Evolutionary conservation across 2,797 vertebrate genomes (phyloP), one percentile per base, ranked within the genome.

Genomic region (Lerista edwardsae): DNA sequence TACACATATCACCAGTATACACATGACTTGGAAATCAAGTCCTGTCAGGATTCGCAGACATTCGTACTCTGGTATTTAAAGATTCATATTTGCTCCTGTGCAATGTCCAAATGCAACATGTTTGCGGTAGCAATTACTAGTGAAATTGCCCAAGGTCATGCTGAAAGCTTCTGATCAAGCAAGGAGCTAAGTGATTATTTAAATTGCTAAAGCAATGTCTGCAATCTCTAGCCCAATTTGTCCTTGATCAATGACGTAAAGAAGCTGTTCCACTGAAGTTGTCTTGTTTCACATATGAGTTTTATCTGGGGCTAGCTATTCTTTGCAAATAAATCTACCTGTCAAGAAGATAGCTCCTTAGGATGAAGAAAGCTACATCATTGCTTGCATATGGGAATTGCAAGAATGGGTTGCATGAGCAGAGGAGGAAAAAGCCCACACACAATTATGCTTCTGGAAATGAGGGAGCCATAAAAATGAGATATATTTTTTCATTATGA

Each of bases 391-490:
- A 44, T 55, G 44, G n/a, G 25, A 36, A 59, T n/a, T 62, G 47
- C 59, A 74, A 47, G 23, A 36, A 64, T 29, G 25, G 55, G 36
- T 47, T 83, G 76, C 36, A 8, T 51, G 8, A 4, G 1, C 47
- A 25, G 31, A 5, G 19, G 51, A 14, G 55, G 8, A 25, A 23
- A 6, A 15, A n/a, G 62, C 47, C 71, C 51, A 44, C 72, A 51
- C n/a, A 39, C 31, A 68, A 68, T 75, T 74, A 51, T 7, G 25
- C 34, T 55, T 83, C 39, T 47, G 61, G 51, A 55, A 79, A 75
- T 62, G 51, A 31, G 31, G 39, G 36, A 87, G n/a, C 62, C 39
- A 21, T 79, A 31, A 79, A 83, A 75, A 83, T 61, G 31, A 83
- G 61, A 79, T 27, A 5, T 39, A 62, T 44, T 65, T 75, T 51